Conservation (phyloP, 37 sponge, comb jelly and placozoan species). For the Crambe crambe region DNA sequence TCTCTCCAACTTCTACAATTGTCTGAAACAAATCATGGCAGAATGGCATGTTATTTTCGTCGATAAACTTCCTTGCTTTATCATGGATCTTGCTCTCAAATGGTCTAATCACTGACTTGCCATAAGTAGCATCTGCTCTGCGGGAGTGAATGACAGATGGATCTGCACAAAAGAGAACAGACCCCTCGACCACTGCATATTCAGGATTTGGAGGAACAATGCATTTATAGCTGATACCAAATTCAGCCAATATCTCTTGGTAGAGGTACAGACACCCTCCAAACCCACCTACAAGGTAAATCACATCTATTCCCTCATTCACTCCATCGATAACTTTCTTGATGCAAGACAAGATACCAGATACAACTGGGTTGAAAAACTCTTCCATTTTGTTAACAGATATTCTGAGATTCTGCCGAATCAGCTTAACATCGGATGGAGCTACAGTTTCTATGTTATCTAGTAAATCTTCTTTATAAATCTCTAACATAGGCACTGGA, state of each 20-base stretch:
- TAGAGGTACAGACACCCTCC: constrained; percentile 44
- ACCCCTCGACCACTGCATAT: constrained; percentile 32
- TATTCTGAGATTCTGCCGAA: constrained; percentile 9
- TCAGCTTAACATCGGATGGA: background rate
- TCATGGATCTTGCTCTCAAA: constrained; percentile 25
- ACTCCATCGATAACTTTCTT: background rate
- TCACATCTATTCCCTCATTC: background rate
- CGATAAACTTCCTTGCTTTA: background rate
- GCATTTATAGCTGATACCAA: constrained; percentile 7
- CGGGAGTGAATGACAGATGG: constrained; percentile 33
- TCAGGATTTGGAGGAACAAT: constrained; percentile 28
- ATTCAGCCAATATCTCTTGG: background rate
- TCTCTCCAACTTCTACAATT: constrained; percentile 41
- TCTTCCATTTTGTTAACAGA: constrained; percentile 5
- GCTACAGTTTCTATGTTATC: background rate
- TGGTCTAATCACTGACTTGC: constrained; percentile 3
- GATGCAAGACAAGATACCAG: constrained; percentile 23
- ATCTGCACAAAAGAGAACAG: constrained; percentile 15
- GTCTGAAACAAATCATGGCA: constrained; percentile 22
- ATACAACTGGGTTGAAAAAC: constrained; percentile 25
- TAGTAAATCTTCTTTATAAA: constrained; percentile 1
- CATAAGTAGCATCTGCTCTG: constrained; percentile 52
- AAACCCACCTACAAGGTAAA: constrained; percentile 54
- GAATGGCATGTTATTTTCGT: background rate
- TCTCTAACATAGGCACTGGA: constrained; percentile 3